phyloP scores from a whole-genome alignment of 2,797 vertebrate genomes.

The Brotogeris chrysoptera region DNA sequence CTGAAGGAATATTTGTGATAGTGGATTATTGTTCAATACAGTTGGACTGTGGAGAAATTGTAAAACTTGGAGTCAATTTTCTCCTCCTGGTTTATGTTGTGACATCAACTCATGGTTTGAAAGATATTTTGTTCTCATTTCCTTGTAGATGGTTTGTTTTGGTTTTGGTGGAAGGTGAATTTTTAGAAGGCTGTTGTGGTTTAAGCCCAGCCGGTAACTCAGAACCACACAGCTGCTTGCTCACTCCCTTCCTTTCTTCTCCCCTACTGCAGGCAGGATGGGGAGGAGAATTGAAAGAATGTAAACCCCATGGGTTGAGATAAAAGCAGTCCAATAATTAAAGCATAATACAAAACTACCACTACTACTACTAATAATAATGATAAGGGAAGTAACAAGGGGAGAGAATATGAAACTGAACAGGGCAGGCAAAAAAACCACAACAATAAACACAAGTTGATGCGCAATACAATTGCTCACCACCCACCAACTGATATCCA shows the following conservation, averaged over 20 bases:
- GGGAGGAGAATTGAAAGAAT: background rate
- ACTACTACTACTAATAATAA: background rate
- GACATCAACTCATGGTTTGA: fast-evolving
- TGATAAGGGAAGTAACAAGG: background rate
- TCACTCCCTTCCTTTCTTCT: background rate
- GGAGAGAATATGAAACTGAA: background rate
- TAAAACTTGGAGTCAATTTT: background rate
- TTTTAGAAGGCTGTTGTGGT: background rate
- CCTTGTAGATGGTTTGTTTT: background rate
- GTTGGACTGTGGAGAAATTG: background rate
- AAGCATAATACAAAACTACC: background rate
- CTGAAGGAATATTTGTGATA: background rate
- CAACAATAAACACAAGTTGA: background rate
- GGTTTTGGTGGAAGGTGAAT: background rate
- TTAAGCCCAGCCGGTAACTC: background rate
- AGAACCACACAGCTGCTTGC: background rate
- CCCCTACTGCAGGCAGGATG: background rate
- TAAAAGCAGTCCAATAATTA: background rate
- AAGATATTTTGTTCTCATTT: background rate
- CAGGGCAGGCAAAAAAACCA: background rate
- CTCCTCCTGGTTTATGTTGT: background rate
- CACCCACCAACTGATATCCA: background rate
- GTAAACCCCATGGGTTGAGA: background rate
- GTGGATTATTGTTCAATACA: background rate
- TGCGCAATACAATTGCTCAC: background rate